Base-by-base conservation (phyloP, 2,113 vertebrate genomes). In the Pagrus major region DNA sequence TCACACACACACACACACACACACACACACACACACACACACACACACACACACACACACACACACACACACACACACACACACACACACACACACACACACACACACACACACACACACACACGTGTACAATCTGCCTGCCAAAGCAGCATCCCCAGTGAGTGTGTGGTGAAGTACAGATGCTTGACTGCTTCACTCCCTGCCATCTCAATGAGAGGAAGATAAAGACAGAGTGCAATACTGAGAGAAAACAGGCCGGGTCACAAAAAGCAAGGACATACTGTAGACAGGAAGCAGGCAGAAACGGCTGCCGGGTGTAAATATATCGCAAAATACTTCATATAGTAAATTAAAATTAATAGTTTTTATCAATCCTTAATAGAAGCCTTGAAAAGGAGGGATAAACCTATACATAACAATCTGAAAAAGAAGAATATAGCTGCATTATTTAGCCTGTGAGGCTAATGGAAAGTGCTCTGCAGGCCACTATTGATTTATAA, bases 171-270 rank as follows among this genome's bases (percentile, higher is more conserved):
- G 59, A 64, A 71, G 78, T 47, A 23, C 66, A 73, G 76, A 78
- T 78, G 82, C 69, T 76, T 60, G 47, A 75, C 52, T 61, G 56
- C 66, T 25, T 79, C 68, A 20, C 72, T 79, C 35, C 6, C 39
- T 42, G 74, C 51, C 66, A 59, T 63, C 71, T 75, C 61, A 41
- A 23, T 27, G 71, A 74, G 41, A 58, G 76, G n/a, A 7, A 66
- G 80, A 86, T 35, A 67, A 61, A 75, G 31, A 47, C 37, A 15
- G 63, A 46, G 41, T 2, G 72, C 73, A 51, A 51, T 18, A 37
- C 61, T 9, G 31, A 39, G 33, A 70, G 42, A 49, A 71, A 46
- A 42, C 23, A 23, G 35, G 18, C 47, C 3, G 21, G 9, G 49
- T 66, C 39, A 35, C 21, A 21, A 21, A 21, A 27, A 27, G n/a